Conservation (phyloP, 1,140 invertebrate genomes). For the Epicauta chinensis region DNA sequence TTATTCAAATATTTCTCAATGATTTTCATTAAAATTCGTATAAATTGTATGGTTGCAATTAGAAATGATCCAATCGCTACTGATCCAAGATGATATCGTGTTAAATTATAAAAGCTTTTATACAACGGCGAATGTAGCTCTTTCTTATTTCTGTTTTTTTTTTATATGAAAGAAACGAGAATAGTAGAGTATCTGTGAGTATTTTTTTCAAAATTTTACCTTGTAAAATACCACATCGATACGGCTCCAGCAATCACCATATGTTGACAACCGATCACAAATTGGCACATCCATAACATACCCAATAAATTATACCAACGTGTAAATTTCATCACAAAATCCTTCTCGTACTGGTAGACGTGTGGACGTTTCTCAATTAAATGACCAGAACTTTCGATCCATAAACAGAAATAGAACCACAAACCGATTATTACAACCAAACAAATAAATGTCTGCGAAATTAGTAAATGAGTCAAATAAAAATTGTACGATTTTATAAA, state of each 20-base stretch:
- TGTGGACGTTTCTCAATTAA: slow-evolving; percentile 42
- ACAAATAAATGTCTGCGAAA: slow-evolving; percentile 57
- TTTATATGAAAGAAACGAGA: slow-evolving; percentile 16
- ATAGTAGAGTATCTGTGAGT: not conserved
- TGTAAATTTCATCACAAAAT: slow-evolving; percentile 47
- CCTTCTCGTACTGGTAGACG: slow-evolving; percentile 49
- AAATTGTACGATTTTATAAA: slow-evolving; percentile 6
- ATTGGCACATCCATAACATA: slow-evolving; percentile 65
- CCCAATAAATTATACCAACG: slow-evolving; percentile 49
- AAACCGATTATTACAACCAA: slow-evolving; percentile 49
- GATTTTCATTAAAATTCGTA: slow-evolving; percentile 34
- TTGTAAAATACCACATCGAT: slow-evolving; percentile 72
- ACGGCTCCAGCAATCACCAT: slow-evolving; percentile 69
- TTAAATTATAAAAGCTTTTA: slow-evolving; percentile 50
- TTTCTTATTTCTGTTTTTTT: slow-evolving; percentile 53
- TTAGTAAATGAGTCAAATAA: not conserved
- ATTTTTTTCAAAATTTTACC: slow-evolving; percentile 50
- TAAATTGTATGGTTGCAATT: slow-evolving; percentile 63
- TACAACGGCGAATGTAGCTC: slow-evolving; percentile 52
- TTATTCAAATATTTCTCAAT: slow-evolving; percentile 20
- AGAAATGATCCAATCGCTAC: slow-evolving; percentile 69
- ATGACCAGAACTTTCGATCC: slow-evolving; percentile 58
- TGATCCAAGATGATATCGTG: slow-evolving; percentile 68
- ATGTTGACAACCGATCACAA: slow-evolving; percentile 71
- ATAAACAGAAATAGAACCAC: slow-evolving; percentile 56